A percentile compares a stretch with the other conserved stretches of the same genome.
Conservation (phyloP, 1,140 invertebrate genomes). For the Ceratina calcarata region DNA sequence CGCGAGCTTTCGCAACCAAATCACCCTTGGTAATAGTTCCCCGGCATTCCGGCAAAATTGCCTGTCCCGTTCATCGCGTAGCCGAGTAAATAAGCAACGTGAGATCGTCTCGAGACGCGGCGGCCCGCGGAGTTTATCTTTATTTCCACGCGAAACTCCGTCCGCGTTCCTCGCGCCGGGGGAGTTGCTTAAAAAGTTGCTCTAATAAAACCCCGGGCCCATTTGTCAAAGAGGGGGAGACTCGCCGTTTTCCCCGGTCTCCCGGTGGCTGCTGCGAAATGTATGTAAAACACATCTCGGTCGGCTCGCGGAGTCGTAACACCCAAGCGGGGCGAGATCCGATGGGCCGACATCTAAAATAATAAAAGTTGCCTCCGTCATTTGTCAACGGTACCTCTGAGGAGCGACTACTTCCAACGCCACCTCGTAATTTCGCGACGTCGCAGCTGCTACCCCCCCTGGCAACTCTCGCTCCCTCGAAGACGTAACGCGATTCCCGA, state of each 20-base stretch:
- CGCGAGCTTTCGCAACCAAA: neutral
- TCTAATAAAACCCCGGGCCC: conserved; percentile 77
- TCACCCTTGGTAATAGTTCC: neutral
- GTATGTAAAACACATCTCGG: conserved; percentile 78
- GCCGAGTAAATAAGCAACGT: conserved; percentile 15
- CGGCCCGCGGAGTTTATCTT: conserved; percentile 70
- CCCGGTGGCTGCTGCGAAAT: conserved; percentile 64
- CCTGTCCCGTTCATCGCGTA: neutral
- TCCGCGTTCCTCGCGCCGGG: conserved; percentile 53
- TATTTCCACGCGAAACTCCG: conserved; percentile 65
- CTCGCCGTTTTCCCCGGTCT: conserved; percentile 32
- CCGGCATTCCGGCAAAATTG: conserved; percentile 12
- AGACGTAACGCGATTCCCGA: conserved; percentile 26
- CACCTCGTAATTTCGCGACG: conserved; percentile 66
- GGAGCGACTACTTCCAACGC: conserved; percentile 54
- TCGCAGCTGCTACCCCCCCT: conserved; percentile 64
- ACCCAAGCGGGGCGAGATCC: conserved; percentile 30
- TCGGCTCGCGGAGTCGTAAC: conserved; percentile 61
- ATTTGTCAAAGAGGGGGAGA: conserved; percentile 73
- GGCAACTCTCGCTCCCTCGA: neutral
- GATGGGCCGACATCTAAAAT: conserved; percentile 79
- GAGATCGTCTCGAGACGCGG: neutral
- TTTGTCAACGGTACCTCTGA: conserved; percentile 78
- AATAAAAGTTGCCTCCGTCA: conserved; percentile 80
- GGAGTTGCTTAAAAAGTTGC: conserved; percentile 71